Evolutionary conservation across 2,888 invertebrate species (phyloP), one percentile per base, ranked within the genome.

Genomic region (Lithophane ornitopus): DNA sequence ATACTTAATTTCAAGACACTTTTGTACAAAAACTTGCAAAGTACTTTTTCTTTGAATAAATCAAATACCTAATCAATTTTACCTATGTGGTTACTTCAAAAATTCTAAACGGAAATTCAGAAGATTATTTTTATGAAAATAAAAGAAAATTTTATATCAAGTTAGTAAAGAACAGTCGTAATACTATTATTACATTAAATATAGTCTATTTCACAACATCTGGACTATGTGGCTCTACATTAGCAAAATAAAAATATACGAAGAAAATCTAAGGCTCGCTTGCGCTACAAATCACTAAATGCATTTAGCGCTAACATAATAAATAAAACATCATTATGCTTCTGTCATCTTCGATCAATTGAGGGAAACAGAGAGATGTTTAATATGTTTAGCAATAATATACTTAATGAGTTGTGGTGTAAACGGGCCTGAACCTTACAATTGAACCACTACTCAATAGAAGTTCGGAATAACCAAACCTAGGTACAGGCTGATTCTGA

Each of bases 121-220:
- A 74, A 77, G 61, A 81, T 70, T 69, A 74, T 72, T 67, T 62
- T 52, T 46, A 69, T 59, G 22, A 66, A 73, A 81, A 83, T 83
- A 85, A 85, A 82, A 82, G 70, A 83, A 78, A 28, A 71, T 80
- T 84, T 85, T 72, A 83, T 83, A 80, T 81, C 77, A 88, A 87
- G 74, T 62, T 77, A 81, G 41, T 74, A 86, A 87, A 86, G 87
- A 86, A 87, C 82, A 87, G 85, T 88, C 86, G 84, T 86, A 86
- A 82, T 78, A 68, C 82, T 88, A 89, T 85, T 72, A 81, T 81
- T 84, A 85, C 76, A 82, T 81, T 80, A 82, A 69, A 65, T 88
- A 81, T 85, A 88, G 85, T 89, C 91, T 92, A 92, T 90, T 88
- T 91, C 92, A 92, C 92, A 92, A 92, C 91, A 90, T 90, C 87